Base-by-base conservation (phyloP, 2,888 invertebrate genomes). In the Dicranocentrus wangi region DNA sequence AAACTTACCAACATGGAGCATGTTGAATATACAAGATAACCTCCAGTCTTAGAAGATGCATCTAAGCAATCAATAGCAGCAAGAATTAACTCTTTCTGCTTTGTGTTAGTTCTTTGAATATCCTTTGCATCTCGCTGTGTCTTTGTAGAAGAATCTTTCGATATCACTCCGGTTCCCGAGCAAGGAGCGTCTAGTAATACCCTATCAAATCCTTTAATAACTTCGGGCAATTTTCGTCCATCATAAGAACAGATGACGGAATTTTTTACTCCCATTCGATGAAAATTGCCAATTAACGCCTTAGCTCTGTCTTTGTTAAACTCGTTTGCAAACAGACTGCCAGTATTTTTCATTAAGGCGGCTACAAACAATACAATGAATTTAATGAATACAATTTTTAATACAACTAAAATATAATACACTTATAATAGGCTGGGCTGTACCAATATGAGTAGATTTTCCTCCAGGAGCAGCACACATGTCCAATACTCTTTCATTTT, bases 401-500 rank as follows among this genome's bases (percentile, higher is more conserved):
- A 28, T 25, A 61, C 39, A 55, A 69, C 23, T 23, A 66, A 42
- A 60, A 61, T 43, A n/a, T n/a, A n/a, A n/a, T n/a, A n/a, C n/a
- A n/a, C n/a, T n/a, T n/a, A n/a, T n/a, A n/a, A n/a, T n/a, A n/a
- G n/a, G n/a, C n/a, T n/a, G n/a, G n/a, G n/a, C 55, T 72, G 86
- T 87, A 90, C 91, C 92, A 82, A 99, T 98, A 89, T 99, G 98
- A 0, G 98, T 96, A 0, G 99, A 96, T 90, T 99, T 99, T 8
- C 99, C 99, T 61, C 99, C 99, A 0, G 99, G 99, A 0, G 99
- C 99, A 0, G 98, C 93, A 88, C 97, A 96, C 97, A 99, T 95
- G 88, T 99, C 99, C 39, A 99, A 90, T 84, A 99, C 93, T 84
- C 93, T 91, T 90, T 99, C 98, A 88, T 96, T 94, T 90, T 97